Evolutionary conservation across 1,140 invertebrate genomes (phyloP), one percentile per base, ranked within the genome.

Genomic region (Bombus breviceps): DNA sequence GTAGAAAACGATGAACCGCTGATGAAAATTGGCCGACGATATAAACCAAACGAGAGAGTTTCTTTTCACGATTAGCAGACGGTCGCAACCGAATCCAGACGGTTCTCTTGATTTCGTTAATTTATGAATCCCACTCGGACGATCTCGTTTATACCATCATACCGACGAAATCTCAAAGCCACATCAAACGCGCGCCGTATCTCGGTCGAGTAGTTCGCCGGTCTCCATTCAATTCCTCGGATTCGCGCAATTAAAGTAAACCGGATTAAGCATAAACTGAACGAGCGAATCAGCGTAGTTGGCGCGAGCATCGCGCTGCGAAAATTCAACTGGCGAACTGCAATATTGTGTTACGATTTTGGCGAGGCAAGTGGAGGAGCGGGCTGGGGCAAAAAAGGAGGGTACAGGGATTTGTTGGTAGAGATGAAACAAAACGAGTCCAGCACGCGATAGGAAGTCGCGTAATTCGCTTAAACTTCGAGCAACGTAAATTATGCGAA

Each of bases 401-500:
- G 18, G 43, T 41, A 71, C 34, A 3, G 18, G 66, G 13, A n/a
- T 64, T 15, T 6, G n/a, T n/a, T 9, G 62, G n/a, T 32, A 0
- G n/a, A 39, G 53, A 18, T 59, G 71, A 72, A 83, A 83, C 82
- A 78, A 69, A 71, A 77, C 43, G 39, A 18, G 68, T 39, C 25
- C n/a, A 28, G 18, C 1, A 34, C 39, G 37, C 22, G 34, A 68
- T 34, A 8, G 43, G 37, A 77, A 72, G 84, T 86, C 86, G 74
- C 80, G 85, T 90, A 90, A 91, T 87, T 87, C 77, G 81, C 83
- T 83, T 85, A 87, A 86, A 86, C 80, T 86, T 71, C 18, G 73
- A 34, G 9, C 39, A 57, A 53, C 71, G 41, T 73, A 83, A 86
- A 85, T 81, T 85, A 77, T 75, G 66, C 86, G 87, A 79, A 82